Base-by-base conservation (phyloP, 1,140 invertebrate genomes). In the Brachionus asplanchnoidis region DNA sequence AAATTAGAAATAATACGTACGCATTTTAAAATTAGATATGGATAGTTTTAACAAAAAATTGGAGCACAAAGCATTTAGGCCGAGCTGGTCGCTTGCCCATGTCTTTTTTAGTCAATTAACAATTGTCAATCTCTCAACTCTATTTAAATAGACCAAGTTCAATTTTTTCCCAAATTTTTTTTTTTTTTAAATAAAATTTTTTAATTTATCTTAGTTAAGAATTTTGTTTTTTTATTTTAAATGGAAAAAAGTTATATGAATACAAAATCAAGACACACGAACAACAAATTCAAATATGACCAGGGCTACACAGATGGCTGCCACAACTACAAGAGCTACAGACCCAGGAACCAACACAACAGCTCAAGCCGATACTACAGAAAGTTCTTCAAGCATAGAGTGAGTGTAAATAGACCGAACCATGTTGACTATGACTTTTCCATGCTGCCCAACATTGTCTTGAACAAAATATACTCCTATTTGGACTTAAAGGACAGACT, bases 171-270 rank as follows among this genome's bases (percentile, higher is more conserved):
- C 14, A 28, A 50, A 23, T 28, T 50, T 50, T 77, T 50, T 46
- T 53, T 50, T 28, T 77, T 50, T 77, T 11, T 17, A 75, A 75
- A 44, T 23, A 42, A 75, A 75, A 44, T 23, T 17, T 17, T 23
- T 42, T 42, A 42, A 42, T 75, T 75, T 44, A 42, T 42, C 40
- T 44, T 75, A 20, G 20, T 42, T 17, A 75, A 42, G 32, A 75
- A 36, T 75, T 75, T 75, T 75, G 70, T 42, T 50, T 77, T 75
- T 77, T 77, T 77, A 50, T 23, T 23, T 20, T 77, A 77, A 77
- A 77, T 77, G 73, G 73, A 77, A 77, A 77, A 77, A 77, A 77
- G 46, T 50, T 77, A 46, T 44, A 32, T 68, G 32, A 68, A 73
- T 46, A 73, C 68, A 40, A 73, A 73, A 42, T 20, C 68, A 36